phyloP scores from a whole-genome alignment of 2,888 invertebrate species.

The Cerastis rubricosa region DNA sequence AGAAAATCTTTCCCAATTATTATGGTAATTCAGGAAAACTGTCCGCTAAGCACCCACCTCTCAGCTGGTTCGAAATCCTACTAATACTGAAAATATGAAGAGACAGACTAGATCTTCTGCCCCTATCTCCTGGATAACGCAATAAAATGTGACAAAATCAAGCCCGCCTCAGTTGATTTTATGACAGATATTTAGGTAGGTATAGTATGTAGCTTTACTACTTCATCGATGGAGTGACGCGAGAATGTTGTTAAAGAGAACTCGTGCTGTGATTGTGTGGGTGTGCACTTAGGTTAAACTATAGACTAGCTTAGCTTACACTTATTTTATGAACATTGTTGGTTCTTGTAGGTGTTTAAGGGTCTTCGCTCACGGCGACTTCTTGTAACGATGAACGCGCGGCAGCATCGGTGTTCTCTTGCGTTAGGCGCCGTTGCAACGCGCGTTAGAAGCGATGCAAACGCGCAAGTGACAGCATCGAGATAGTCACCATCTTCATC shows the following conservation, averaged over 20 bases:
- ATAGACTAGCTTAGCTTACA: neutral
- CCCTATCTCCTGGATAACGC: neutral
- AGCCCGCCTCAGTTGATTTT: constrained; percentile 47
- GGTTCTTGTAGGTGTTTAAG: neutral
- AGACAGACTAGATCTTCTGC: constrained; percentile 11
- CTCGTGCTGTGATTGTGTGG: constrained; percentile 44
- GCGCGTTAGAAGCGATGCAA: neutral
- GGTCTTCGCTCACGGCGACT: neutral
- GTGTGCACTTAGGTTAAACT: constrained; percentile 34
- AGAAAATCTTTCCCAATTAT: neutral
- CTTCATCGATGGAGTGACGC: constrained; percentile 32
- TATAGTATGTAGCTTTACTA: constrained; percentile 61
- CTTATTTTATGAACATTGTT: neutral
- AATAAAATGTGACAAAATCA: constrained; percentile 40
- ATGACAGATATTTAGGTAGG: constrained; percentile 56
- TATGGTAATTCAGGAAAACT: neutral
- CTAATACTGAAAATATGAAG: neutral
- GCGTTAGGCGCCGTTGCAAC: neutral
- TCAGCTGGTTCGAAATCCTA: neutral
- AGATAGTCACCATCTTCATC: no score
- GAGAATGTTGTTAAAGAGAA: constrained; percentile 40
- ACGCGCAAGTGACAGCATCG: neutral
- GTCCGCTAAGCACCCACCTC: neutral
- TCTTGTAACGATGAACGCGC: neutral
- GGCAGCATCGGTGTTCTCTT: neutral